Conservation (phyloP, 2,888 invertebrate genomes). For the Leucozona laternaria region DNA sequence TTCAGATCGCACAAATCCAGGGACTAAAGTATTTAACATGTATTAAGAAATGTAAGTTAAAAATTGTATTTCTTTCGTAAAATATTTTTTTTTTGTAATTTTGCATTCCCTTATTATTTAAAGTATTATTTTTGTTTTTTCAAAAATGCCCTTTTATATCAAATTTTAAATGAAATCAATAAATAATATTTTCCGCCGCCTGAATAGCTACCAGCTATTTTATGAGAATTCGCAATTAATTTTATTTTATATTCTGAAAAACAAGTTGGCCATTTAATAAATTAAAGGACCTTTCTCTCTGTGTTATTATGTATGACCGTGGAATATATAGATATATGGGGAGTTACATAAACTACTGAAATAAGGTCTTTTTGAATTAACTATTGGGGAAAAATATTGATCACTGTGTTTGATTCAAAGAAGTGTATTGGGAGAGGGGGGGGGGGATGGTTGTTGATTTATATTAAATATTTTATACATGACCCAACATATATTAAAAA, state of each 20-base stretch:
- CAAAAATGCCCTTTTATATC: background rate
- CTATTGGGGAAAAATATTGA: slow-evolving; percentile 38
- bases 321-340: background rate
- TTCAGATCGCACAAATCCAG: slow-evolving; percentile 28
- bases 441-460: slow-evolving; percentile 48
- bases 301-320: background rate
- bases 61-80: background rate
- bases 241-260: slow-evolving; percentile 50
- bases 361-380: slow-evolving; percentile 34
- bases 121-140: background rate
- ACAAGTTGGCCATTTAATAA: slow-evolving; percentile 64
- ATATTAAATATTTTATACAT: slow-evolving; percentile 59
- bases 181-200: slow-evolving; percentile 51
- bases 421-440: background rate
- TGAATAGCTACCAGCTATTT: slow-evolving; percentile 44
- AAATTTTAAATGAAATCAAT: slow-evolving; percentile 26
- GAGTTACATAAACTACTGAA: background rate
- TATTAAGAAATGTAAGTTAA: slow-evolving; percentile 20
- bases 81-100: background rate
- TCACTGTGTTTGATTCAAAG: background rate
- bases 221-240: slow-evolving; percentile 66
- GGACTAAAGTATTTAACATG: slow-evolving; percentile 28
- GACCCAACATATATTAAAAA: slow-evolving; percentile 5
- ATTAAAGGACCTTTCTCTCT: slow-evolving; percentile 31
- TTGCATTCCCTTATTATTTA: background rate